Conservation (phyloP, 2,113 vertebrate species). For the Sceloporus tristichus region DNA sequence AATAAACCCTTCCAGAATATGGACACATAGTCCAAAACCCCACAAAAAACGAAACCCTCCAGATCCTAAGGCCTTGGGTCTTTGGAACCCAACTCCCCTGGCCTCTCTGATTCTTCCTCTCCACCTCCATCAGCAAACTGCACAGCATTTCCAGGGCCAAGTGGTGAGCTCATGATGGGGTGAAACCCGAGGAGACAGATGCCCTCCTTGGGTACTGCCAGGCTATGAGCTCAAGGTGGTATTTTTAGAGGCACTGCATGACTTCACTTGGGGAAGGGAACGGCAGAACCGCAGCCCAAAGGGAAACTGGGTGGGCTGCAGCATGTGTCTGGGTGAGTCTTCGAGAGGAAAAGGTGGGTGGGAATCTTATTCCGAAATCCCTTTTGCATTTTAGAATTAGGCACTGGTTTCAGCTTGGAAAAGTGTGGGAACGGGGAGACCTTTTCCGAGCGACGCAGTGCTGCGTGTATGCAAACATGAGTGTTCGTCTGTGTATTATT, state of each 20-base stretch:
- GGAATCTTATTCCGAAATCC: no score
- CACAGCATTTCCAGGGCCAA: constrained; percentile 19
- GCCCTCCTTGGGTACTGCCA: constrained; percentile 1
- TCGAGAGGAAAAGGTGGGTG: background rate
- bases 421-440: background rate
- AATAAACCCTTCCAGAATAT: no score
- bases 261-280: background rate
- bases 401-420: no score
- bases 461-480: background rate
- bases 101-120: background rate
- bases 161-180: constrained; percentile 29
- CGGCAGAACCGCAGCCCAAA: background rate
- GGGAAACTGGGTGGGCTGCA: background rate
- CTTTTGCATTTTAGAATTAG: no score
- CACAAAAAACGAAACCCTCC: background rate
- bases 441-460: background rate
- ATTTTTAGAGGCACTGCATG: constrained; percentile 23
- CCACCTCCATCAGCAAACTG: background rate
- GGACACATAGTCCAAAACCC: no score
- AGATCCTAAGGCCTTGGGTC: no score
- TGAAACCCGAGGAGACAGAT: constrained; percentile 22
- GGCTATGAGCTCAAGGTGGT: constrained; percentile 33
- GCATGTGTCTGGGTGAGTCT: background rate
- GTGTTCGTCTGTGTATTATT: no score
- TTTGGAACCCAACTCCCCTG: background rate